phyloP scores from a whole-genome alignment of 2,888 invertebrate genomes.

The Laspeyria flexula region DNA sequence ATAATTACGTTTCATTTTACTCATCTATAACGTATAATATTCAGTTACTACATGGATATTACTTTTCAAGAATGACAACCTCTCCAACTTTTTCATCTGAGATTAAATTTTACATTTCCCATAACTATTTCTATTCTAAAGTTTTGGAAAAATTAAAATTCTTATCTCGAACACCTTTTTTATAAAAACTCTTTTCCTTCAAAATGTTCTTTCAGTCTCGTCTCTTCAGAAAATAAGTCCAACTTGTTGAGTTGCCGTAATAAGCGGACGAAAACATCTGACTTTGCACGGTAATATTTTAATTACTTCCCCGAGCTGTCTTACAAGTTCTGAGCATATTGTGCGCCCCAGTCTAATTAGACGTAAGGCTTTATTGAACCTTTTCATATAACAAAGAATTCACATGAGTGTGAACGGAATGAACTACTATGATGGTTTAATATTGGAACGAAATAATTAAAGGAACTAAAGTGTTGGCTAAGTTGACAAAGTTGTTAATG shows the following conservation, averaged over 20 bases:
- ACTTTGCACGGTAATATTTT: constrained; percentile 73
- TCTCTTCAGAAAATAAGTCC: constrained; percentile 38
- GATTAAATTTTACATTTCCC: not conserved
- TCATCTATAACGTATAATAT: too few relatives aligned
- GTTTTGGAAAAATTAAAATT: too few relatives aligned
- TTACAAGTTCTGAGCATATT: constrained; percentile 65
- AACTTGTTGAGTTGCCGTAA: constrained; percentile 64
- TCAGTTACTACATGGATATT: too few relatives aligned
- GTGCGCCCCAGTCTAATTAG: constrained; percentile 64
- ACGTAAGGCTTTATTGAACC: constrained; percentile 68
- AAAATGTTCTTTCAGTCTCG: constrained; percentile 3
- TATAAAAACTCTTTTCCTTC: not conserved
- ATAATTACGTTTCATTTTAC: too few relatives aligned
- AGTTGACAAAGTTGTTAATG: too few relatives aligned
- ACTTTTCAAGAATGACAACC: too few relatives aligned
- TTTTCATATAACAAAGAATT: constrained; percentile 45
- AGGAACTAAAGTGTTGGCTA: too few relatives aligned
- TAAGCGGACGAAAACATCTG: constrained; percentile 61
- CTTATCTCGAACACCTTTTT: not conserved
- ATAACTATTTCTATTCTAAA: too few relatives aligned
- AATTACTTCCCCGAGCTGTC: constrained; percentile 71
- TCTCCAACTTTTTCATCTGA: too few relatives aligned
- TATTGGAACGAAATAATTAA: too few relatives aligned
- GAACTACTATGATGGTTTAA: not conserved
- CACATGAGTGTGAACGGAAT: constrained; percentile 10